Evolutionary conservation across 2,797 vertebrate genomes (phyloP).

Genomic region (Diplodus puntazzo): DNA sequence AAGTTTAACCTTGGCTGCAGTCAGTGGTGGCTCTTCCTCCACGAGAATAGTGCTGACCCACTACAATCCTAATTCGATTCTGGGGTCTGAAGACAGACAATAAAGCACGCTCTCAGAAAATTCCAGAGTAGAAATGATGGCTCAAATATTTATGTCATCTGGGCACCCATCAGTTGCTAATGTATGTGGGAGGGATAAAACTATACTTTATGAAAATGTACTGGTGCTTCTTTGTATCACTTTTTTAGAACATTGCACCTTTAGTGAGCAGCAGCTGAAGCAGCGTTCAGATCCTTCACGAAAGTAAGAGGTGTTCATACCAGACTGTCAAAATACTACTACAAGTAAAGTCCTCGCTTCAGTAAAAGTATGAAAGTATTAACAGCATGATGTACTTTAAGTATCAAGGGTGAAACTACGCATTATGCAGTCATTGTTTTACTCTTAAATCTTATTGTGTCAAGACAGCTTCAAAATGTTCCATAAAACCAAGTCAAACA

Average conservation of each 20-base stretch:
- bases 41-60: conserved; percentile 11
- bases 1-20: conserved; percentile 3
- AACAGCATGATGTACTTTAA: too few species aligned
- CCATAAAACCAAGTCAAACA: too few species aligned
- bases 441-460: too few species aligned
- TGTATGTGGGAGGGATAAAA: neutral
- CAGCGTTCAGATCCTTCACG: too few species aligned
- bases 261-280: neutral
- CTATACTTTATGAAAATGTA: neutral
- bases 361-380: too few species aligned
- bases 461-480: too few species aligned
- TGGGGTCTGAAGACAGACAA: conserved; percentile 47
- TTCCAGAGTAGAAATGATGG: conserved; percentile 13
- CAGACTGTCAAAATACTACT: too few species aligned
- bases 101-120: conserved; percentile 6
- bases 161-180: too few species aligned
- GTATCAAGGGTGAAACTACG: too few species aligned
- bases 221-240: neutral
- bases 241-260: neutral
- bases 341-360: too few species aligned
- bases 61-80: conserved; percentile 47
- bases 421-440: too few species aligned
- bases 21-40: neutral
- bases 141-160: neutral
- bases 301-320: neutral